A percentile compares a stretch with the other conserved stretches of the same genome.
phyloP scores from a whole-genome alignment of 2,888 invertebrate genomes.

The Epirrita christyi region DNA sequence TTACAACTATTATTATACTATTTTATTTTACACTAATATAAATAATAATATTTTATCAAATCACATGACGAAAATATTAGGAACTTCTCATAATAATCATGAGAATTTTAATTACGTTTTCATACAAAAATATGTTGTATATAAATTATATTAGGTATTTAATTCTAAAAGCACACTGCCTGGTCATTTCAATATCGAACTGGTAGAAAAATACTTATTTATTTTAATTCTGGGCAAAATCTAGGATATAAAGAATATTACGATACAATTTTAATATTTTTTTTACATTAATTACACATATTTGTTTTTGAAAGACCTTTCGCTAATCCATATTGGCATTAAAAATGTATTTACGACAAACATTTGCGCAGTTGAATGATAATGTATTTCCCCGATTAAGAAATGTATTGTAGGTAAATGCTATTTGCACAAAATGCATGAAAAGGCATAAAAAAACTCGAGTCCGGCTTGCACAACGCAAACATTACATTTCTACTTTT shows the following conservation, averaged over 20 bases:
- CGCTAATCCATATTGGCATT: too few relatives aligned
- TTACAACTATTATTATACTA: background rate
- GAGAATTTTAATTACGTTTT: slow-evolving; percentile 12
- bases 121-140: slow-evolving; percentile 5
- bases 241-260: background rate
- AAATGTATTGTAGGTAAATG: slow-evolving; percentile 8
- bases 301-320: too few relatives aligned
- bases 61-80: slow-evolving; percentile 33
- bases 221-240: background rate
- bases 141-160: background rate
- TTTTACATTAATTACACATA: background rate
- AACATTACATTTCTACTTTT: too few relatives aligned
- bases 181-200: background rate
- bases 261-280: background rate
- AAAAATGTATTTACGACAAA: too few relatives aligned
- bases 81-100: slow-evolving; percentile 15
- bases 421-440: slow-evolving; percentile 8
- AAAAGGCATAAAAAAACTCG: too few relatives aligned
- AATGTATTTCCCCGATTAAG: background rate
- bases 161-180: background rate
- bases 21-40: slow-evolving; percentile 11
- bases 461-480: too few relatives aligned
- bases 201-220: background rate
- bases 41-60: slow-evolving; percentile 34
- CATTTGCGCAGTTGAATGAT: too few relatives aligned